phyloP scores from a whole-genome alignment of 2,888 invertebrate species.

The Myopa testacea region DNA sequence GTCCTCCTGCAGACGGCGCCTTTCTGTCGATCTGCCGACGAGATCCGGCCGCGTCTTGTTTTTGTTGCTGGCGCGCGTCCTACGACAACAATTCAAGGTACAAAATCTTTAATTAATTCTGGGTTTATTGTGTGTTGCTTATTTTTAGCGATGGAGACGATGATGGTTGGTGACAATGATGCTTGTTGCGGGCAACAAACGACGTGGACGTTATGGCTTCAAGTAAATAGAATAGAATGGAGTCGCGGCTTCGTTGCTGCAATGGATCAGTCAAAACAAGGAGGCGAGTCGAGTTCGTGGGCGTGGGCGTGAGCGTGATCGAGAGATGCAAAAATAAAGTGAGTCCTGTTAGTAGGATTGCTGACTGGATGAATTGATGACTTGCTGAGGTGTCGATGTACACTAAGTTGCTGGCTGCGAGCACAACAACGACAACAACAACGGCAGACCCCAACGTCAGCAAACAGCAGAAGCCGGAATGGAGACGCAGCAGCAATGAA shows the following conservation, averaged over 20 bases:
- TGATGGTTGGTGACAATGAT: conserved; percentile 9
- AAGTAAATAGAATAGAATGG: background rate
- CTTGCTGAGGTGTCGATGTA: conserved; percentile 4
- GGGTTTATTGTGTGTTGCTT: conserved; percentile 38
- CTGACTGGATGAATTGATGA: background rate
- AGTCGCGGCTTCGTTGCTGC: background rate
- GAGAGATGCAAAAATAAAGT: background rate
- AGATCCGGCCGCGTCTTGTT: background rate
- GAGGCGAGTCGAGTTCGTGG: background rate
- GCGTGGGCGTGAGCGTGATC: background rate
- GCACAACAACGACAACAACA: background rate
- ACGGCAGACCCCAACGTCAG: background rate
- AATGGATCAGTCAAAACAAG: background rate
- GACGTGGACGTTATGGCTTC: background rate
- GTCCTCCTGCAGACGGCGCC: background rate
- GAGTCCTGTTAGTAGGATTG: conserved; percentile 19
- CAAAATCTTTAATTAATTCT: conserved; percentile 32
- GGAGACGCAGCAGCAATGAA: background rate
- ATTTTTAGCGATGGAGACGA: conserved; percentile 17
- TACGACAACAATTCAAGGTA: conserved; percentile 33
- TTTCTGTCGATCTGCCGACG: background rate
- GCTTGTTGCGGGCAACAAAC: background rate
- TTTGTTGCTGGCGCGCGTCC: conserved; percentile 10
- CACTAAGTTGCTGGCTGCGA: background rate
- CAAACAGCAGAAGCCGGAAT: conserved; percentile 48